phyloP scores from a whole-genome alignment of 2,113 vertebrate genomes.

The Grammomys dolichurus region DNA sequence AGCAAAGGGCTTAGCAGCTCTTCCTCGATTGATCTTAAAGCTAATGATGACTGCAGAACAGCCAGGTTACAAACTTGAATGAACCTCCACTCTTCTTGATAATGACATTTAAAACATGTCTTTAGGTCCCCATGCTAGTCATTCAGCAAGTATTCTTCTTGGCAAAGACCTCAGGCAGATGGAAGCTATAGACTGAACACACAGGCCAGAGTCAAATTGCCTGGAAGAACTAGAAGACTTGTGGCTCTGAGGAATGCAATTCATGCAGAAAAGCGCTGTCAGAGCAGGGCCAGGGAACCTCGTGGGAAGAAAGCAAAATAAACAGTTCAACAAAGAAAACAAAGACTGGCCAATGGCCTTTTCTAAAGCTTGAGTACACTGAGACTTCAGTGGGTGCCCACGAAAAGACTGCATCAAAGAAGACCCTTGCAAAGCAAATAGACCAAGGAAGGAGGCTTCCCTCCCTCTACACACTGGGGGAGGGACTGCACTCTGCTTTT shows the following conservation, averaged over 20 bases:
- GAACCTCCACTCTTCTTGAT: constrained; percentile 80
- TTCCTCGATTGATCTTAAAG: constrained; percentile 78
- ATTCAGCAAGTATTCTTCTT: constrained; percentile 85
- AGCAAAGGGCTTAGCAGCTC: constrained; percentile 65
- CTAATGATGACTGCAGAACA: constrained; percentile 79
- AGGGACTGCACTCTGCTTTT: constrained; percentile 41
- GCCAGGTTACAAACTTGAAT: constrained; percentile 75
- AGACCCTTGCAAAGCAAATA: constrained; percentile 83
- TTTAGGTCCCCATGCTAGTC: constrained; percentile 84
- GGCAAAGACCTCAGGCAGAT: constrained; percentile 83
- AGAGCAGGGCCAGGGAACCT: constrained; percentile 86
- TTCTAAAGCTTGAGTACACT: constrained; percentile 87
- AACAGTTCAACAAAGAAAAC: constrained; percentile 91
- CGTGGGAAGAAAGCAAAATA: constrained; percentile 91
- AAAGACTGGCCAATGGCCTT: constrained; percentile 87
- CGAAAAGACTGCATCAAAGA: constrained; percentile 87
- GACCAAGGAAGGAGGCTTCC: constrained; percentile 68
- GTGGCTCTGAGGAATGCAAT: constrained; percentile 88
- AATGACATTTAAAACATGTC: constrained; percentile 86
- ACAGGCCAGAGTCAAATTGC: constrained; percentile 87
- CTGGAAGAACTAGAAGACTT: constrained; percentile 89
- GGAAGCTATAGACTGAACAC: constrained; percentile 87
- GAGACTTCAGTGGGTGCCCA: constrained; percentile 84
- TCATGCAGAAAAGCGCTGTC: constrained; percentile 90
- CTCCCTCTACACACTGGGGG: not conserved